Conservation (phyloP, 2,797 vertebrate species). For the Cygnus olor region DNA sequence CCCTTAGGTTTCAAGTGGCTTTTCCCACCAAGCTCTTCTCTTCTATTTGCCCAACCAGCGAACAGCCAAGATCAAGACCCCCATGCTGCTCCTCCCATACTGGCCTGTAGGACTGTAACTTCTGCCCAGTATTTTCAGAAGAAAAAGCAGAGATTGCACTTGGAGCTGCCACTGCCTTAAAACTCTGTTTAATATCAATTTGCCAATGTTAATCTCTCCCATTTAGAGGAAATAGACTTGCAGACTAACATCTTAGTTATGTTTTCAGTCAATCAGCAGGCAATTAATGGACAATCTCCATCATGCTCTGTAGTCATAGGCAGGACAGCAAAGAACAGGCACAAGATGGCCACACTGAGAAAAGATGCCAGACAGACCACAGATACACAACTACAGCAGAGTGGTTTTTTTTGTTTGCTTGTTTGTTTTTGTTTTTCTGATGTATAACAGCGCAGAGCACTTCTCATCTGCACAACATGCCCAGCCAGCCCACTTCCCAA, state of each 20-base stretch:
- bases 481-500: neutral
- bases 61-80: neutral
- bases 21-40: neutral
- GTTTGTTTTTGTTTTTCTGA: neutral
- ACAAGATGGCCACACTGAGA: neutral
- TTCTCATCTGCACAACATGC: neutral
- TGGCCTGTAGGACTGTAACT: neutral
- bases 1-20: neutral
- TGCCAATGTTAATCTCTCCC: neutral
- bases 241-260: neutral
- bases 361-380: neutral
- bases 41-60: neutral
- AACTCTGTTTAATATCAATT: neutral
- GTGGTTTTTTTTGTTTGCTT: neutral
- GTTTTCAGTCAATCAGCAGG: neutral
- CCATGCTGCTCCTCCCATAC: neutral
- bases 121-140: neutral
- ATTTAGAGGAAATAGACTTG: neutral
- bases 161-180: neutral
- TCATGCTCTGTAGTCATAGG: neutral
- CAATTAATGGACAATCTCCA: neutral
- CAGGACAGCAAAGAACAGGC: neutral
- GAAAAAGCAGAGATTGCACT: neutral
- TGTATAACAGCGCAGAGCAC: neutral
- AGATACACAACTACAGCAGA: neutral